These are phyloP conservation scores for Meiosimyza decipiens DNA, from an alignment of 2,888 invertebrate species.

Conservation along the genomic window DNA sequence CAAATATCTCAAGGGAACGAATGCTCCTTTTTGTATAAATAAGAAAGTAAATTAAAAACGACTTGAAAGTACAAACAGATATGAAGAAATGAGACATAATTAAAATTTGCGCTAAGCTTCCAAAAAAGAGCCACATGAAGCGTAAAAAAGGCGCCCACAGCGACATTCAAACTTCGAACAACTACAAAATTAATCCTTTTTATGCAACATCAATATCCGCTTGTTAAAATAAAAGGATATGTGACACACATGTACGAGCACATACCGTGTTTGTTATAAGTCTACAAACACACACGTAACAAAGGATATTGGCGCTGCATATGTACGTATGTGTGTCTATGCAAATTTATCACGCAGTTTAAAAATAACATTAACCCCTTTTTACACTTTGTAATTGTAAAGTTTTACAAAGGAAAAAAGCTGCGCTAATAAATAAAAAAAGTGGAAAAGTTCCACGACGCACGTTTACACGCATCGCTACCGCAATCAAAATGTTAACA, in stretches of 20 bases:
- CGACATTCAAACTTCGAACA: not conserved
- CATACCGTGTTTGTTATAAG: slow-evolving; percentile 16
- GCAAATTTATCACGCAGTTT: slow-evolving; percentile 17
- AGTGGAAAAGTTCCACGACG: not conserved
- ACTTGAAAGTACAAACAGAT: slow-evolving; percentile 20
- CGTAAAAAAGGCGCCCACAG: slow-evolving; percentile 22
- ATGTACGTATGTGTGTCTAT: not conserved
- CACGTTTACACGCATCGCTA: slow-evolving; percentile 22
- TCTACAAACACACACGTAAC: slow-evolving; percentile 18
- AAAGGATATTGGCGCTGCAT: slow-evolving; percentile 6
- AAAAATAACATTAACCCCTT: slow-evolving; percentile 49
- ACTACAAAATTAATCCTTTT: slow-evolving; percentile 22
- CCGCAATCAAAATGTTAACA: slow-evolving; percentile 14
- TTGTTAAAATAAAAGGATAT: not conserved
- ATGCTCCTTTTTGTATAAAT: not conserved
- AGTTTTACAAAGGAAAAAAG: slow-evolving; percentile 19
- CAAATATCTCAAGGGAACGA: slow-evolving; percentile 20
- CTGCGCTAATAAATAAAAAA: slow-evolving; percentile 6
- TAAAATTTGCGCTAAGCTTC: slow-evolving; percentile 24
- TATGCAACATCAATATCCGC: slow-evolving; percentile 14
- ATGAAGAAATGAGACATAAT: slow-evolving; percentile 22
- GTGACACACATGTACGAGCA: slow-evolving; percentile 19
- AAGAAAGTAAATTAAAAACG: slow-evolving; percentile 9
- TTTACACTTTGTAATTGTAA: slow-evolving; percentile 41
- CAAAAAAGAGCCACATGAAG: slow-evolving; percentile 15